Percentiles rank a stretch among this genome's conserved stretches.
Conservation (phyloP, 2,113 vertebrate species). For the Hemiprocne comata region DNA sequence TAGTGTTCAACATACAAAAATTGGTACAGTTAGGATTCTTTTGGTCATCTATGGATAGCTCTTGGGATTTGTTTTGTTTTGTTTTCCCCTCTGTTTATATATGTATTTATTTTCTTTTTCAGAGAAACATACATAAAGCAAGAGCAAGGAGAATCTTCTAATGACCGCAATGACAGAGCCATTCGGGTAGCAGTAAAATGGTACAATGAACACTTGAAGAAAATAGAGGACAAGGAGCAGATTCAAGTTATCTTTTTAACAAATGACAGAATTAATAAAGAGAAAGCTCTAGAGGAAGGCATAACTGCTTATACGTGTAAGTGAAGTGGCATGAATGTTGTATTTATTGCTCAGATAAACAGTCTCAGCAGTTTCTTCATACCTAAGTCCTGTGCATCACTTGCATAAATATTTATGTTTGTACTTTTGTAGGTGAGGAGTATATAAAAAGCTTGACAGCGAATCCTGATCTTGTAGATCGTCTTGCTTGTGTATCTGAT, state of each 20-base stretch:
- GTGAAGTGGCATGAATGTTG: neutral
- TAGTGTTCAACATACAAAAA: neutral
- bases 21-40: neutral
- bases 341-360: neutral
- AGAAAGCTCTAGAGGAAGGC: slow-evolving; percentile 87
- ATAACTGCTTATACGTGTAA: slow-evolving; percentile 91
- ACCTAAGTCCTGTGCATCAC: neutral
- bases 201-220: slow-evolving; percentile 89
- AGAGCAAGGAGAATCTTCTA: slow-evolving; percentile 88
- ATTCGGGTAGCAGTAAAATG: slow-evolving; percentile 91
- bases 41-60: neutral
- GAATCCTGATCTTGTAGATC: slow-evolving; percentile 94
- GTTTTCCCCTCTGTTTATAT: neutral
- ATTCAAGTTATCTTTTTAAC: slow-evolving; percentile 91
- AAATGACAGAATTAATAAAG: slow-evolving; percentile 90
- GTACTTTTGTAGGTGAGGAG: slow-evolving; percentile 87
- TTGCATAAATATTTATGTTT: neutral
- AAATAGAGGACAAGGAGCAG: slow-evolving; percentile 62
- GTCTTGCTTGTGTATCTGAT: slow-evolving; percentile 88
- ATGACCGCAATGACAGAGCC: slow-evolving; percentile 94
- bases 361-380: neutral
- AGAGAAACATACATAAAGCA: slow-evolving; percentile 94
- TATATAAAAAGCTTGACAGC: slow-evolving; percentile 91
- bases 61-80: neutral
- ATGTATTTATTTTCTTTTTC: neutral